Evolutionary conservation across 2,797 vertebrate genomes (phyloP).

Genomic region (Rhabdophis nuchalis): DNA sequence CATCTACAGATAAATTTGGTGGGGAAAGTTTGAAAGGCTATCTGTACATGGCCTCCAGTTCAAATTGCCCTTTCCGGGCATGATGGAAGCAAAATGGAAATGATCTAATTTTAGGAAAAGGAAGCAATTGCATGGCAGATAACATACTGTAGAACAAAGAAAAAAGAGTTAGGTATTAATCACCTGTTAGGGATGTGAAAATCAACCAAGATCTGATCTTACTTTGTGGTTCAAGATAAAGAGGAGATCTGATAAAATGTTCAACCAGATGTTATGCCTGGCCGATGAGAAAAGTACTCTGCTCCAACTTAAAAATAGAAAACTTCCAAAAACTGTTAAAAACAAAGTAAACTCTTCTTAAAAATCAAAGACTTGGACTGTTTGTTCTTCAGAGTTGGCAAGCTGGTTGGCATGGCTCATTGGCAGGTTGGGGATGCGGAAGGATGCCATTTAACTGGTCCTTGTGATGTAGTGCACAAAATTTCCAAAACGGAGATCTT

Average conservation of each 20-base stretch:
- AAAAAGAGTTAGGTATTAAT: not conserved
- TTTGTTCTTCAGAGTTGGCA: not conserved
- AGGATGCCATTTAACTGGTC: not conserved
- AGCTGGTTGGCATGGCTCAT: not conserved
- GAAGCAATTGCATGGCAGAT: not conserved
- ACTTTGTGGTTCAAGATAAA: not conserved
- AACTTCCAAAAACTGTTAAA: not conserved
- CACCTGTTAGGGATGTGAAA: not conserved
- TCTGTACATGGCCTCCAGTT: not conserved
- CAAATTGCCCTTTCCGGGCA: not conserved
- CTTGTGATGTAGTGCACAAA: not conserved
- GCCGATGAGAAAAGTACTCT: not conserved
- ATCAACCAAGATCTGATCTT: not conserved
- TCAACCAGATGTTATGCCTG: not conserved
- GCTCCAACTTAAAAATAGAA: not conserved
- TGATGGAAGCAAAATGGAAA: not conserved
- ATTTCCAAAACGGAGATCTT: not conserved
- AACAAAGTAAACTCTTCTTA: not conserved
- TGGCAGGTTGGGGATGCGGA: not conserved
- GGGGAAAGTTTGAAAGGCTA: not conserved
- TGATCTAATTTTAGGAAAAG: not conserved
- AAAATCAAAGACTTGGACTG: not conserved
- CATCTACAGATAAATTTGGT: not conserved
- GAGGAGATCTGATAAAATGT: not conserved
- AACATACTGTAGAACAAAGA: not conserved